Evolutionary conservation across 2,888 invertebrate genomes (phyloP), one percentile per base, ranked within the genome.

Genomic region (Melanotus villosus): DNA sequence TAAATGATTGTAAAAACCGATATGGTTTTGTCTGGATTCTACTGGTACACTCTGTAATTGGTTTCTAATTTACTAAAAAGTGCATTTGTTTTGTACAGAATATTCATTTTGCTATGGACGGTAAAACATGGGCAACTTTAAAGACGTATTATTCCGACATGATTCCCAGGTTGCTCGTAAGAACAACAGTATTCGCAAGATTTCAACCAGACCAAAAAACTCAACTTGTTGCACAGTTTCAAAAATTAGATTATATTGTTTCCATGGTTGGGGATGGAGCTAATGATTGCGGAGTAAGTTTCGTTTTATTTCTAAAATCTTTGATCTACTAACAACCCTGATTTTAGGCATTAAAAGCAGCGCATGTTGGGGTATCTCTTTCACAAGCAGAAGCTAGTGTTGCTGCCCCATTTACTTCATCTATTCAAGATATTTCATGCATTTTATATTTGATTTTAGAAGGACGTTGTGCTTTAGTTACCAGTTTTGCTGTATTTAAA

Each of bases 381-480:
- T 95, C 95, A 0, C 94, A 95, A 83, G 93, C 95, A 0, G 96
- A 96, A 84, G 95, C 95, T 0, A 91, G 91, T 81, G 95, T 96
- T 58, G 96, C 96, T 3, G 95, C 95, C 32, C 95, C 96, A 6
- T 96, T 96, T 82, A 96, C 96, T 0, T 96, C 96, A 0, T 91
- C 91, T 75, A 88, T 90, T 70, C 90, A 91, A 64, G 92, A 96
- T 82, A 94, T 96, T 74, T 89, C 91, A 7, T 96, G 96, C 84
- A 91, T 96, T 58, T 91, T 93, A 30, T 88, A 89, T 72, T 88
- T 95, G 4, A 92, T 95, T 73, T 87, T 92, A 71, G 94, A 96
- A 86, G 96, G 97, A 7, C 89, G 96, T 4, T 93, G 94, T 76
- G 95, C 96, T 0, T 86, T 97, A 72, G 94, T 95, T 71, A 96